These are phyloP conservation scores for Biston betularia DNA, from an alignment of 2,888 invertebrate species.

Conservation along the genomic window DNA sequence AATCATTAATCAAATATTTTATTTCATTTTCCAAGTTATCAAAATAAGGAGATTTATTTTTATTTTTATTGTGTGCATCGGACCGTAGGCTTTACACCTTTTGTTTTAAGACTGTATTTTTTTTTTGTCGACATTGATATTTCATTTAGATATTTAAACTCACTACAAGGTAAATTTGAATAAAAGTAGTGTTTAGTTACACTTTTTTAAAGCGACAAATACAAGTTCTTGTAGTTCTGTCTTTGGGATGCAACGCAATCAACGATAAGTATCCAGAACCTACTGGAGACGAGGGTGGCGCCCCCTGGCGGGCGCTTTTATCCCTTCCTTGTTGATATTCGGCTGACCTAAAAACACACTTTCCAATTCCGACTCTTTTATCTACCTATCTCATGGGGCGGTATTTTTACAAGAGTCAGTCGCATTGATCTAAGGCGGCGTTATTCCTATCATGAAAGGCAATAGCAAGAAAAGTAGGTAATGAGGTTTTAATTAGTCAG, in stretches of 20 bases:
- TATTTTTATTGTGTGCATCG: no score
- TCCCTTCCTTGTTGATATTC: conserved; percentile 72
- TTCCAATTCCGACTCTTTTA: conserved; percentile 52
- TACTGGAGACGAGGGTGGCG: conserved; percentile 44
- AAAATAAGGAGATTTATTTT: no score
- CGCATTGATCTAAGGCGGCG: not conserved
- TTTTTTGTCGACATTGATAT: no score
- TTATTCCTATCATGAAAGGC: not conserved
- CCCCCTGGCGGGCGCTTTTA: conserved; percentile 53
- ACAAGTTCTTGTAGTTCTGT: conserved; percentile 22
- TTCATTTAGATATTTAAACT: no score
- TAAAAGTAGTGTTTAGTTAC: not conserved
- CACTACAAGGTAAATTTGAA: no score
- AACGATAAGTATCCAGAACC: conserved; percentile 40
- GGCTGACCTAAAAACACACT: conserved; percentile 81
- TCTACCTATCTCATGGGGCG: conserved; percentile 32
- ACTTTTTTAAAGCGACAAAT: not conserved
- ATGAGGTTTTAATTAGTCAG: no score
- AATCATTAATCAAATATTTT: no score
- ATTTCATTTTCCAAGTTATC: no score
- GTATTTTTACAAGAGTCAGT: conserved; percentile 34
- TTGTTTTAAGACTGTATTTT: no score
- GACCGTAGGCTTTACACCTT: no score
- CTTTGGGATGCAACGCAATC: conserved; percentile 44
- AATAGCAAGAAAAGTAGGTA: not conserved